phyloP scores from a whole-genome alignment of 2,113 vertebrate species.

The Chrysemys picta region DNA sequence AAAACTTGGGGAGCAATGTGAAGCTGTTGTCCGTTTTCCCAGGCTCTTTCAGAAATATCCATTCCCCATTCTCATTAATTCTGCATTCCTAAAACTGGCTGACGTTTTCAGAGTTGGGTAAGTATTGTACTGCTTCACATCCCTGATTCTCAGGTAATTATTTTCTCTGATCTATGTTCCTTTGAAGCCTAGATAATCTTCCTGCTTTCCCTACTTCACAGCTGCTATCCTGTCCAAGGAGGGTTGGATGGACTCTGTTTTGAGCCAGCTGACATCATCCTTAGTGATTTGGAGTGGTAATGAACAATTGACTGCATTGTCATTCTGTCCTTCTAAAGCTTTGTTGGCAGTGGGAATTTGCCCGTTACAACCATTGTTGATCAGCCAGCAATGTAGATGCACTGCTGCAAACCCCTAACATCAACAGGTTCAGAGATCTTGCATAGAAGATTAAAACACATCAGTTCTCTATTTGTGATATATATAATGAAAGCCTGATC shows the following conservation, averaged over 20 bases:
- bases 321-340: fast-evolving
- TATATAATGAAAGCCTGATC: background rate
- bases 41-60: conserved; percentile 99
- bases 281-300: fast-evolving
- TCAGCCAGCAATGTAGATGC: background rate
- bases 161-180: fast-evolving
- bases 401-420: background rate
- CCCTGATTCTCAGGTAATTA: fast-evolving
- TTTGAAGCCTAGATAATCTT: background rate
- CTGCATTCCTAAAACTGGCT: conserved; percentile 95
- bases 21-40: conserved; percentile 96
- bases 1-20: conserved; percentile 97
- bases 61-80: conserved; percentile 98
- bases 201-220: background rate
- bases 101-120: conserved; percentile 98
- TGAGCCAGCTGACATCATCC: fast-evolving
- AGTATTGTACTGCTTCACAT: background rate
- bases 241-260: fast-evolving
- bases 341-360: background rate
- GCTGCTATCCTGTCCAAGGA: fast-evolving
- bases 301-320: fast-evolving
- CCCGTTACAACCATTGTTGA: background rate
- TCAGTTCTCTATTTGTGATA: fast-evolving
- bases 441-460: fast-evolving
- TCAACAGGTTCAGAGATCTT: fast-evolving